Evolutionary conservation across 2,797 vertebrate genomes (phyloP).

Genomic region (Nasua narica): DNA sequence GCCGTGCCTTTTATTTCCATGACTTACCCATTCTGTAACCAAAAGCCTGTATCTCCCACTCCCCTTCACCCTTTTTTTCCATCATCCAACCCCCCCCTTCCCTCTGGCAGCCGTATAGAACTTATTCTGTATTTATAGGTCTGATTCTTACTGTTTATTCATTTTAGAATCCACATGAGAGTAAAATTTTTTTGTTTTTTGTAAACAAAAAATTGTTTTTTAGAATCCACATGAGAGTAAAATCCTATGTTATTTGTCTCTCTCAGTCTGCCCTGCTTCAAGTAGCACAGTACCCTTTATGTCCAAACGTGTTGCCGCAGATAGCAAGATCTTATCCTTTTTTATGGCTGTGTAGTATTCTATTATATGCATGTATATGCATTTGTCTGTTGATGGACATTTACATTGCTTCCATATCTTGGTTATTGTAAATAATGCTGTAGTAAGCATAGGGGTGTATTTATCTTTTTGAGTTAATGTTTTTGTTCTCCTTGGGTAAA

Average conservation of each 20-base stretch:
- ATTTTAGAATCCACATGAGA: background rate
- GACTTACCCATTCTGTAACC: background rate
- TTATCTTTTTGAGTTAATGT: background rate
- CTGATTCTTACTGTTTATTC: background rate
- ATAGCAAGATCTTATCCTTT: background rate
- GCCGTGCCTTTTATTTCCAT: background rate
- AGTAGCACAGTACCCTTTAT: background rate
- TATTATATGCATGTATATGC: background rate
- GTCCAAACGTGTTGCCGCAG: background rate
- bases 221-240: too few relatives aligned
- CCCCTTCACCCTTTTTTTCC: background rate
- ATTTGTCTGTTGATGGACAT: background rate
- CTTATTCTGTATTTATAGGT: background rate
- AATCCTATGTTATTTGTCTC: background rate
- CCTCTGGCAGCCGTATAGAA: background rate
- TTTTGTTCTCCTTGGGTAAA: background rate
- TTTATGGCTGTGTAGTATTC: background rate
- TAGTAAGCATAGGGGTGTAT: background rate
- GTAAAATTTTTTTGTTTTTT: too few relatives aligned
- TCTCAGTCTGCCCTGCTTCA: background rate
- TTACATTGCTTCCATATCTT: background rate
- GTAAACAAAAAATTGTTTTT: too few relatives aligned
- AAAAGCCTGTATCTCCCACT: background rate
- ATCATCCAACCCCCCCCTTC: background rate
- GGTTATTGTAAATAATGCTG: background rate